phyloP scores from a whole-genome alignment of 2,888 invertebrate genomes.

The Crossocerus cetratus region DNA sequence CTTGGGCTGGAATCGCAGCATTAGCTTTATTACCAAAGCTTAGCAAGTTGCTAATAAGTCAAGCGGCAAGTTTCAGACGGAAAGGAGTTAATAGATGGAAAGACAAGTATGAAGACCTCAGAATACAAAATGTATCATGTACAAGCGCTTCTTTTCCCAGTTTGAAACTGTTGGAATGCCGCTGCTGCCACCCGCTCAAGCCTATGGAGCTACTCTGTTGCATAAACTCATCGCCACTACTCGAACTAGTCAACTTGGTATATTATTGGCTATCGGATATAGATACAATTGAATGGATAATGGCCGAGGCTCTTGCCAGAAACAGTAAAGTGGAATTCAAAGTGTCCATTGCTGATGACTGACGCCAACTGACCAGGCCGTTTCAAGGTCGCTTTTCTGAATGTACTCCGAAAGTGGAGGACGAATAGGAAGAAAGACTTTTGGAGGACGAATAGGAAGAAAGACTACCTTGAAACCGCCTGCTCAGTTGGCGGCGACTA shows the following conservation, averaged over 20 bases:
- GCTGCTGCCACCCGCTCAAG: constrained; percentile 53
- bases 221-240: constrained; percentile 58
- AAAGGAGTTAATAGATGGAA: constrained; percentile 45
- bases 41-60: constrained; percentile 63
- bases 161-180: constrained; percentile 65
- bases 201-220: constrained; percentile 59
- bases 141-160: too few species aligned
- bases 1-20: constrained; percentile 46
- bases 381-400: too few species aligned
- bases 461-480: too few species aligned
- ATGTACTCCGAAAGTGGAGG: too few species aligned
- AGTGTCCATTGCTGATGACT: constrained; percentile 65
- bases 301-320: constrained; percentile 61
- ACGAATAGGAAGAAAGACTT: too few species aligned
- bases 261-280: constrained; percentile 63
- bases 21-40: constrained; percentile 64
- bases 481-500: too few species aligned
- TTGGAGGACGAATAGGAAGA: too few species aligned
- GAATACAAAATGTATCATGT: too few species aligned
- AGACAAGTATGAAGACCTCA: constrained; percentile 62
- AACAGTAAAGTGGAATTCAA: constrained; percentile 65
- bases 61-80: too few species aligned
- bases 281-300: constrained; percentile 60
- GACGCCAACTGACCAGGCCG: too few species aligned
- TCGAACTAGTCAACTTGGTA: constrained; percentile 68